phyloP scores from a whole-genome alignment of 2,113 vertebrate genomes.

The Pseudorasbora parva region DNA sequence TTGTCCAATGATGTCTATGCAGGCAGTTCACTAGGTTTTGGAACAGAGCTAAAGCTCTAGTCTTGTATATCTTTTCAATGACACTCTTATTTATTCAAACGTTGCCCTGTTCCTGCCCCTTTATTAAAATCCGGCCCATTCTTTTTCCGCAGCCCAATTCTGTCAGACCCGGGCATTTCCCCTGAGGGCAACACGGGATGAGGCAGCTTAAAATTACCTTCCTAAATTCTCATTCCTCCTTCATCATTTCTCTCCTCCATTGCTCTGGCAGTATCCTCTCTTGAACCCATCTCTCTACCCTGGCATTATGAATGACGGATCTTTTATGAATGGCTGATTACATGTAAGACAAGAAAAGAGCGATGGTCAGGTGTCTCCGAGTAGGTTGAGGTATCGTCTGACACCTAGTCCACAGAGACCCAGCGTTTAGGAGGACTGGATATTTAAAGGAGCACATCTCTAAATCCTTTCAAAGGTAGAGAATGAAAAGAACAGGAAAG shows the following conservation, averaged over 20 bases:
- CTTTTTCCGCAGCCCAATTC: slow-evolving; percentile 44
- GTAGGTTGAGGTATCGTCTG: neutral
- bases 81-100: slow-evolving; percentile 38
- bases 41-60: neutral
- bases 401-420: neutral
- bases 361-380: neutral
- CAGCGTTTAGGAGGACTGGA: neutral
- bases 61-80: slow-evolving; percentile 24
- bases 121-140: slow-evolving; percentile 37
- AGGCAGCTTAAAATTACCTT: slow-evolving; percentile 45
- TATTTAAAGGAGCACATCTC: slow-evolving; percentile 14
- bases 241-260: neutral
- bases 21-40: neutral
- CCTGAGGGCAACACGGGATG: slow-evolving; percentile 37
- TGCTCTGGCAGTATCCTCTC: neutral
- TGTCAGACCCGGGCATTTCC: slow-evolving; percentile 43
- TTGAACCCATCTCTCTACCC: slow-evolving; percentile 21
- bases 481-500: slow-evolving; percentile 19
- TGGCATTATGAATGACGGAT: slow-evolving; percentile 1
- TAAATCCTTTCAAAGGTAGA: slow-evolving; percentile 32
- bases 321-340: slow-evolving; percentile 23
- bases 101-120: slow-evolving; percentile 29
- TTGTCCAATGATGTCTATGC: neutral
- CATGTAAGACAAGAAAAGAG: slow-evolving; percentile 1
- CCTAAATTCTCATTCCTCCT: slow-evolving; percentile 11